Evolutionary conservation across 2,113 vertebrate species (phyloP).

Genomic region (Pseudorectes ferrugineus): DNA sequence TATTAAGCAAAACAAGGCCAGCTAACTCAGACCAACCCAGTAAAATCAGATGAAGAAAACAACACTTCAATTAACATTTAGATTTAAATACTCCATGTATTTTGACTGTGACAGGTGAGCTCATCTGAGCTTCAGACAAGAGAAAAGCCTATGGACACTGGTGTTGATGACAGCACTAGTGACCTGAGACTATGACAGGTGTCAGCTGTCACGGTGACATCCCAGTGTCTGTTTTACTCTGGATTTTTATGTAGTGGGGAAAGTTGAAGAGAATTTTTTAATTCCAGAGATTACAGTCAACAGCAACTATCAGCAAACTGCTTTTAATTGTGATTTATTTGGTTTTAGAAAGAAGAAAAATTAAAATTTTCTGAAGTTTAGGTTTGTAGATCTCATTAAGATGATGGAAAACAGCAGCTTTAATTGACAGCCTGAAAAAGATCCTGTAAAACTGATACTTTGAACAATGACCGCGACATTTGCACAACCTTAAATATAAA

Average conservation of each 20-base stretch:
- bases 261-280: neutral
- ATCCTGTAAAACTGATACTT: neutral
- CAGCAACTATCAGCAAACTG: neutral
- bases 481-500: neutral
- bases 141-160: neutral
- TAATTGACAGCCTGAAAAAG: neutral
- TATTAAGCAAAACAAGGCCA: neutral
- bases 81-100: neutral
- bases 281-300: neutral
- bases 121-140: neutral
- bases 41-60: neutral
- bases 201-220: neutral
- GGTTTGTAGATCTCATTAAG: neutral
- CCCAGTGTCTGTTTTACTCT: neutral
- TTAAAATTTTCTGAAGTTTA: neutral
- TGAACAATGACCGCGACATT: neutral
- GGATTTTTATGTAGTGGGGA: neutral
- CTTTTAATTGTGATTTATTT: neutral
- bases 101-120: neutral
- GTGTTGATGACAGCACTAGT: fast-evolving
- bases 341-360: neutral
- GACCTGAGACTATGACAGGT: neutral
- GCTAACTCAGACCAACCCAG: neutral
- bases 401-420: neutral
- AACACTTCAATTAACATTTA: neutral